Evolutionary conservation across 2,113 vertebrate species (phyloP).

Genomic region (Caracal caracal): DNA sequence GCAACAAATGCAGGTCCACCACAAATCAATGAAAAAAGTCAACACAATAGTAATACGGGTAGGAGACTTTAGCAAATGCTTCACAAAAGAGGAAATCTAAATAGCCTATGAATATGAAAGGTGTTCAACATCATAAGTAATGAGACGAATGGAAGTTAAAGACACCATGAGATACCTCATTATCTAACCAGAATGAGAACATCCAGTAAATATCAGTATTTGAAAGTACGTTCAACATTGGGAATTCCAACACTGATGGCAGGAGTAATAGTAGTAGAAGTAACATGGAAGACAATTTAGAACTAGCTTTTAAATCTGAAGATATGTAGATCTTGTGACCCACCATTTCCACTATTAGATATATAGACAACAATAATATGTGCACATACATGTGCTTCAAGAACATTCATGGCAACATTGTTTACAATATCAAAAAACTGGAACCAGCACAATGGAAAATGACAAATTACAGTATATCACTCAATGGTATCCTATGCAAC

Average conservation of each 20-base stretch:
- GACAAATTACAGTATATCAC: background rate
- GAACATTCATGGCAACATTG: background rate
- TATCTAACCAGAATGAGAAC: background rate
- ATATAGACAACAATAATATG: background rate
- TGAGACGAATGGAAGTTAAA: background rate
- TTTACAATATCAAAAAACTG: background rate
- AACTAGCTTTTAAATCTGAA: background rate
- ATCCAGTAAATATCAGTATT: background rate
- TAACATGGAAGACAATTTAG: background rate
- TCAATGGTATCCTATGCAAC: background rate
- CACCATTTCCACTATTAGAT: background rate
- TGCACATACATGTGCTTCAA: background rate
- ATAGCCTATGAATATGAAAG: background rate
- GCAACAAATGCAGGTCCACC: background rate
- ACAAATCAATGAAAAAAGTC: background rate
- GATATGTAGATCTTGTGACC: background rate
- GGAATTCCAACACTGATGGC: background rate
- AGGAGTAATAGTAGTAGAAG: background rate
- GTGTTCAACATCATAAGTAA: background rate
- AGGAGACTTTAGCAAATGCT: background rate
- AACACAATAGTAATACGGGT: background rate
- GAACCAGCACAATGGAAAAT: background rate
- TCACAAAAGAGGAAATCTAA: background rate
- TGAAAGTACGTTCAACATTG: background rate
- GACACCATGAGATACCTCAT: background rate